Base-by-base conservation (phyloP, 2,113 vertebrate genomes). In the Hepsetus odoe region DNA sequence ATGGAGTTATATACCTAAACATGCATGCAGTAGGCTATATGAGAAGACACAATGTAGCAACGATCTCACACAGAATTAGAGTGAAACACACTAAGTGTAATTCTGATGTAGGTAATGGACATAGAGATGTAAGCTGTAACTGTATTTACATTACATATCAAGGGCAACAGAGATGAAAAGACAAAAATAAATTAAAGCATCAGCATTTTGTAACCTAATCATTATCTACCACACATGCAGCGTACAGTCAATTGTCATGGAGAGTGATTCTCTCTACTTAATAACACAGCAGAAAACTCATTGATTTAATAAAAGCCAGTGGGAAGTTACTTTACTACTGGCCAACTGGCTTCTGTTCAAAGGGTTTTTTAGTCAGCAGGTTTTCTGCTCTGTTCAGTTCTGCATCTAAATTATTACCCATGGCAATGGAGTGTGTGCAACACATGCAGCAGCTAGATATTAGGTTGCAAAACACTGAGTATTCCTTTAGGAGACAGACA, bases 11-110 rank as follows among this genome's bases (percentile, higher is more conserved):
- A 80, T 72, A 70, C 67, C 67, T 30, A 72, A 62, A 80, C 58
- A 77, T 30, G 53, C 82, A 80, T 83, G 82, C 77, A 74, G 56
- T 82, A 49, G 56, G 44, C 80, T 72, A 72, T 71, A 44, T 81
- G 66, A 76, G 44, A 49, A 72, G 49, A 73, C 74, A 73, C 42
- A 33, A 72, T 24, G 18, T 22, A 24, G 44, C 14, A 61, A 81
- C 73, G 56, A n/a, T 51, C 42, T 32, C 61, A 74, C 61, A 76
- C 16, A 68, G n/a, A 73, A 67, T 72, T 70, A 67, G 69, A 10
- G 62, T 55, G 35, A 24, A n/a, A 80, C 76, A 78, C 22, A 38
- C 44, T 35, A 78, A 55, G 28, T 28, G 59, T n/a, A 55, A 42
- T 18, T 33, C 59, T 40, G 7, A 72, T 74, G 49, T 32, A 53